phyloP scores from a whole-genome alignment of 2,888 invertebrate genomes.

The Leptothorax acervorum region DNA sequence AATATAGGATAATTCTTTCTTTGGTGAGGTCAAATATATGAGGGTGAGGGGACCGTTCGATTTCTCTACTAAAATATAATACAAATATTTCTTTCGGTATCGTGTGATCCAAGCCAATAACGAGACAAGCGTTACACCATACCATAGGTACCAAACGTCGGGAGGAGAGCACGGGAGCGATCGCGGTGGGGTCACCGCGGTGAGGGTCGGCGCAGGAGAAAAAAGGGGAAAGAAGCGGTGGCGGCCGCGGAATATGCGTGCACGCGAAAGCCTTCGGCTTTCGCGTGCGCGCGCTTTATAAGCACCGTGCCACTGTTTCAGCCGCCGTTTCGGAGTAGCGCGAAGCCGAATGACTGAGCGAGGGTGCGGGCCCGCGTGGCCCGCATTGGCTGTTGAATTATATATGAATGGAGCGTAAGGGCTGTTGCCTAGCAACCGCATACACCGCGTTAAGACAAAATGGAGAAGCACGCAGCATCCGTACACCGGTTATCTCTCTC shows the following conservation, averaged over 20 bases:
- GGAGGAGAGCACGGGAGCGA: neutral
- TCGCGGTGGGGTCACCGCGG: neutral
- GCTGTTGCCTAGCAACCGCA: slow-evolving; percentile 85
- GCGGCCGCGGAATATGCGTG: slow-evolving; percentile 65
- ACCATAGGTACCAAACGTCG: neutral
- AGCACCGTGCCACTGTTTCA: slow-evolving; percentile 73
- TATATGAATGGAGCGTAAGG: slow-evolving; percentile 86
- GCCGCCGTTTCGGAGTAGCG: slow-evolving; percentile 75
- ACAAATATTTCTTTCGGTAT: slow-evolving; percentile 29
- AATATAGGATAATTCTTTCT: neutral
- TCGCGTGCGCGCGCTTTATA: slow-evolving; percentile 70
- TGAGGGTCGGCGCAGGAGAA: slow-evolving; percentile 44
- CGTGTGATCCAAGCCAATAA: slow-evolving; percentile 17
- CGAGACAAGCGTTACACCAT: slow-evolving; percentile 22
- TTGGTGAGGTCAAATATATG: neutral
- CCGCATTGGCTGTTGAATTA: slow-evolving; percentile 86
- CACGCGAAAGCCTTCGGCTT: slow-evolving; percentile 52
- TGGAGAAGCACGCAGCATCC: slow-evolving; percentile 83
- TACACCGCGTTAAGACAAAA: slow-evolving; percentile 85
- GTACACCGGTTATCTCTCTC: slow-evolving; percentile 63
- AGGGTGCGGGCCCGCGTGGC: slow-evolving; percentile 84
- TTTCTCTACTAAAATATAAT: neutral
- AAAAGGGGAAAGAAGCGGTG: slow-evolving; percentile 58
- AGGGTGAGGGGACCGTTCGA: neutral
- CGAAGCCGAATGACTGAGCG: slow-evolving; percentile 78